Evolutionary conservation across 2,113 vertebrate genomes (phyloP).

Genomic region (Felis catus): F.catus_Fca126_mat1.0 CM031421.1:57246501-57247000

Average conservation of each 20-base stretch:
- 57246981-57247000: neutral
- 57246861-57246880: neutral
- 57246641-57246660: neutral
- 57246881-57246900: neutral
- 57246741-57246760: neutral
- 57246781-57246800: neutral
- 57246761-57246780: constrained; percentile 8
- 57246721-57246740: constrained; percentile 27
- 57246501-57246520: no score
- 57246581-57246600: neutral
- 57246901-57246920: neutral
- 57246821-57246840: constrained; percentile 17
- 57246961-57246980: neutral
- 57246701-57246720: neutral
- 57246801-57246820: neutral
- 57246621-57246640: neutral
- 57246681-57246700: neutral
- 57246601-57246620: neutral
- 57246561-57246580: neutral
- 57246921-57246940: neutral
- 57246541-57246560: neutral
- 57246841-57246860: neutral
- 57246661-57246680: neutral
- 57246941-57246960: neutral
- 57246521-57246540: no score